Conservation (phyloP, 2,888 invertebrate species). For the Pantelozetes paolii region DNA sequence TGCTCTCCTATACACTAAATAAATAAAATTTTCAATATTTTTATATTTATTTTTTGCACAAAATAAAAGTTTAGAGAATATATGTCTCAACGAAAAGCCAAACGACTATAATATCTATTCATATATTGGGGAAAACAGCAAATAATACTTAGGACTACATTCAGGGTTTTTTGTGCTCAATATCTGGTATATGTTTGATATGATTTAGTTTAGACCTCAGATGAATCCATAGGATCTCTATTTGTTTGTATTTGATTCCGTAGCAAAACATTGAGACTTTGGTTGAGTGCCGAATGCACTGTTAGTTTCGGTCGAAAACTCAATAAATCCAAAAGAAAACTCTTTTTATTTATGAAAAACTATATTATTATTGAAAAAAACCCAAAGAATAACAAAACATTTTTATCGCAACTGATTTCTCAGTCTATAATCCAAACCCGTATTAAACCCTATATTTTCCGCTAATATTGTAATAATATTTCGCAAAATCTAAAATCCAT, state of each 20-base stretch:
- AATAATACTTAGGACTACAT: background rate
- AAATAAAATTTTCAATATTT: background rate
- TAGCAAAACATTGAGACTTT: background rate
- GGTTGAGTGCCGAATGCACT: background rate
- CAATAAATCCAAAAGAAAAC: background rate
- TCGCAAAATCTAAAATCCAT: background rate
- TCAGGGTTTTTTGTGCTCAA: background rate
- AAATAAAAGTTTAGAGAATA: background rate
- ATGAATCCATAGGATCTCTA: background rate
- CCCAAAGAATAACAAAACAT: background rate
- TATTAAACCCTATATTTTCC: background rate
- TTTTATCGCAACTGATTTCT: background rate
- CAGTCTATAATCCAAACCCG: background rate
- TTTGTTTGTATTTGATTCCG: background rate
- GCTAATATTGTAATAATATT: background rate
- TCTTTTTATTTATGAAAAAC: background rate
- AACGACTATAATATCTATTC: background rate
- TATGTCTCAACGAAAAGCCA: background rate
- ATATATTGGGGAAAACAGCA: background rate
- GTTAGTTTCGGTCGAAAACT: background rate
- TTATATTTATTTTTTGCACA: background rate
- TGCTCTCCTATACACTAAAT: background rate
- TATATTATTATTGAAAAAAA: background rate
- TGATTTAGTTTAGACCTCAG: conserved; percentile 8
- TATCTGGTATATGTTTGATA: background rate